These are phyloP conservation scores for Volucella inanis DNA, from an alignment of 2,888 invertebrate species.

Conservation along the genomic window DNA sequence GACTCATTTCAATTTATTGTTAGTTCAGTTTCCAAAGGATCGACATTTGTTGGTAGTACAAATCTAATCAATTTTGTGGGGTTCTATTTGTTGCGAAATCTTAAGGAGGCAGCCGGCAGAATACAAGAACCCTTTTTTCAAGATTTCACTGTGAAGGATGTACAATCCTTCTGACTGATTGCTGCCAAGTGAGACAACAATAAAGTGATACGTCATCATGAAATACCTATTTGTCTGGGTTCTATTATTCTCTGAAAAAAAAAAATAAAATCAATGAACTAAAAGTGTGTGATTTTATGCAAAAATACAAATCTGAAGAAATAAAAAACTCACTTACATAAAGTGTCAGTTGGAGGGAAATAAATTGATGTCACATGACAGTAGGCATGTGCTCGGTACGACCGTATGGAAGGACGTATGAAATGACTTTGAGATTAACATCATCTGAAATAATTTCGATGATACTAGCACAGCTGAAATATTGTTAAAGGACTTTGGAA, in stretches of 20 bases:
- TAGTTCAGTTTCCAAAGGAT: constrained; percentile 63
- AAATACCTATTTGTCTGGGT: constrained; percentile 77
- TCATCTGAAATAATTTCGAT: too few relatives aligned
- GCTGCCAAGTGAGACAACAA: constrained; percentile 71
- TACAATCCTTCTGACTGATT: constrained; percentile 71
- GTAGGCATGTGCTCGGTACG: constrained; percentile 28
- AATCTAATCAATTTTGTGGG: constrained; percentile 72
- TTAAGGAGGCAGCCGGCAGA: constrained; percentile 51
- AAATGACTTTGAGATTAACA: not conserved
- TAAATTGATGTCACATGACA: constrained; percentile 53
- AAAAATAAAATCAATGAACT: not conserved
- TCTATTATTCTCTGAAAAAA: constrained; percentile 39
- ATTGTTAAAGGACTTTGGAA: too few relatives aligned
- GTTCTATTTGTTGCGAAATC: constrained; percentile 64
- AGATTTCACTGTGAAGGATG: constrained; percentile 13
- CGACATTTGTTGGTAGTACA: constrained; percentile 66
- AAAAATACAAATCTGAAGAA: not conserved
- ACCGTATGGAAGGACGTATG: not conserved
- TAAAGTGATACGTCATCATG: constrained; percentile 79
- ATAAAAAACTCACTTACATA: constrained; percentile 54
- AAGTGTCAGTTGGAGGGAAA: constrained; percentile 51
- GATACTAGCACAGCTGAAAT: too few relatives aligned
- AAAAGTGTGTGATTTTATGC: constrained; percentile 40
- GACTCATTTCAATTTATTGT: constrained; percentile 64
- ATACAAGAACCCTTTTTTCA: constrained; percentile 58